Evolutionary conservation across 2,113 vertebrate genomes (phyloP).

Genomic region (Bothrops jararaca): DNA sequence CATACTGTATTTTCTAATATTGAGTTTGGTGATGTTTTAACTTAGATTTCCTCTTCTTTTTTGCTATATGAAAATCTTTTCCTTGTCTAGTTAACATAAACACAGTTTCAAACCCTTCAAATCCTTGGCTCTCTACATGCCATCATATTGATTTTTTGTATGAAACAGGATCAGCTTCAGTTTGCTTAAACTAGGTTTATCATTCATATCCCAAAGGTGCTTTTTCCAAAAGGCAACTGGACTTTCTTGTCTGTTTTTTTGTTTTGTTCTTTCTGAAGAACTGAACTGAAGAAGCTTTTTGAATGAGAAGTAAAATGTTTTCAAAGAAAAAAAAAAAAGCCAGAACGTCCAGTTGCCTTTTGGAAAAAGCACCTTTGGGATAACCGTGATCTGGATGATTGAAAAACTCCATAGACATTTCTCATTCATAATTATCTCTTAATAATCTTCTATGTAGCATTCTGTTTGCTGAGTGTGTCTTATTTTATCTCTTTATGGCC

Average conservation of each 20-base stretch:
- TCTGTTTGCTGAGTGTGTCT: background rate
- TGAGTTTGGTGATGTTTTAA: background rate
- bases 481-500: background rate
- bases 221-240: background rate
- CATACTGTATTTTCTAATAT: background rate
- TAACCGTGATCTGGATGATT: background rate
- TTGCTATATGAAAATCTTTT: background rate
- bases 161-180: background rate
- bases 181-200: constrained; percentile 8
- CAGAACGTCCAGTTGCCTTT: background rate
- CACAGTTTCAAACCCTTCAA: background rate
- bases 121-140: background rate
- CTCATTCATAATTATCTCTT: background rate
- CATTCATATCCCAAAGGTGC: background rate
- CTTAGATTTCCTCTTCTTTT: background rate
- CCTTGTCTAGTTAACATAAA: background rate
- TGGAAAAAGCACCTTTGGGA: background rate
- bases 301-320: background rate
- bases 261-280: background rate
- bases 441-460: background rate
- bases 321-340: too few relatives aligned
- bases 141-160: background rate
- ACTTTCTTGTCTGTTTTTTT: background rate
- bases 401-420: background rate
- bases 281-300: background rate